These are phyloP conservation scores for Pharmacophagus antenor DNA, from an alignment of 2,888 invertebrate species.

Conservation along the genomic window DNA sequence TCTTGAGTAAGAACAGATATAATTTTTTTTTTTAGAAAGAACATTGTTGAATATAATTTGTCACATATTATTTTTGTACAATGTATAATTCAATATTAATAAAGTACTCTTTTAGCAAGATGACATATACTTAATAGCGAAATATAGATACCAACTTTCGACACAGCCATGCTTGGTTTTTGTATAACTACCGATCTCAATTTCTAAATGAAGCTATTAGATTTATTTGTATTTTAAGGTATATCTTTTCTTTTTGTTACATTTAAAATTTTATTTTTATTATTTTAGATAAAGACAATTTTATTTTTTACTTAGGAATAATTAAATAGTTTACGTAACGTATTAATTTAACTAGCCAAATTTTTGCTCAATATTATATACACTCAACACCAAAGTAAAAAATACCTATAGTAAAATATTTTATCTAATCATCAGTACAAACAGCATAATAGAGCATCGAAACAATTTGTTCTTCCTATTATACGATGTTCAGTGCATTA, in stretches of 20 bases:
- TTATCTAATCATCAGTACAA: constrained; percentile 76
- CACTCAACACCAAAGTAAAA: constrained; percentile 78
- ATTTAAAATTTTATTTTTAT: constrained; percentile 57
- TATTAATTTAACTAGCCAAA: constrained; percentile 77
- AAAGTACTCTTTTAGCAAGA: no score
- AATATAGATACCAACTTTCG: constrained; percentile 1
- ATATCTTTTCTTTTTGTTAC: constrained; percentile 53
- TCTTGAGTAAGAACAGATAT: background rate
- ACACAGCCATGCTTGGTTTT: constrained; percentile 36
- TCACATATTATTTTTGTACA: background rate
- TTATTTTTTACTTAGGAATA: constrained; percentile 63
- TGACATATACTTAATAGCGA: background rate
- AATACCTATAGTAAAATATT: constrained; percentile 61
- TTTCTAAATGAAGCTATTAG: constrained; percentile 78
- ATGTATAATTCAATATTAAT: background rate
- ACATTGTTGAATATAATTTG: background rate
- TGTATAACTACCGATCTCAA: constrained; percentile 74
- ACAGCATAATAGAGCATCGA: constrained; percentile 62
- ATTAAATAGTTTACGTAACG: constrained; percentile 62
- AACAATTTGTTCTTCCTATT: constrained; percentile 23
- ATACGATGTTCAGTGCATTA: constrained; percentile 21
- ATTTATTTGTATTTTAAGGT: constrained; percentile 55
- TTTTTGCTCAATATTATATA: constrained; percentile 79
- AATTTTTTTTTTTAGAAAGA: background rate
- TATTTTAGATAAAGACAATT: constrained; percentile 70